Evolutionary conservation across 2,113 vertebrate species (phyloP).

Genomic region (Asarcornis scutulata): DNA sequence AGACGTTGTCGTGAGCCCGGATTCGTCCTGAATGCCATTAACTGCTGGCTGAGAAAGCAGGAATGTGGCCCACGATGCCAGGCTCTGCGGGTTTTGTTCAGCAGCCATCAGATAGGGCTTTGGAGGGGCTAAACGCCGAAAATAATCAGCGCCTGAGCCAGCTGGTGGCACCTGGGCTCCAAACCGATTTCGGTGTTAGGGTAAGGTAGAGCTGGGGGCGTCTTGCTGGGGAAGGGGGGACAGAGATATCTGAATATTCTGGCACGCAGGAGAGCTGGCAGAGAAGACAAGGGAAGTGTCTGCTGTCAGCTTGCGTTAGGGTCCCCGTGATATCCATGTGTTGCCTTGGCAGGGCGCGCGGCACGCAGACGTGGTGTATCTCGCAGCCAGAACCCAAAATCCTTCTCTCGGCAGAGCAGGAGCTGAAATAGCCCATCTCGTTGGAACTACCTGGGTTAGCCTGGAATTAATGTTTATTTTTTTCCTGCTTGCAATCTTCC

Average conservation of each 20-base stretch:
- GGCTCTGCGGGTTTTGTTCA: slow-evolving; percentile 32
- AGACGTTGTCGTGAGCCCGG: slow-evolving; percentile 42
- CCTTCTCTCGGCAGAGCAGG: fast-evolving
- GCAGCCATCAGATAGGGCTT: neutral
- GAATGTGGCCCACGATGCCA: neutral
- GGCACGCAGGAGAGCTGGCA: slow-evolving; percentile 20
- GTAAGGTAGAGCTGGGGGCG: neutral
- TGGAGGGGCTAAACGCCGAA: neutral
- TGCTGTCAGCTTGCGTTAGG: slow-evolving; percentile 20
- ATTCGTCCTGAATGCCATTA: slow-evolving; percentile 52
- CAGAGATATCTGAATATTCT: neutral
- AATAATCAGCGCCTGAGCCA: neutral
- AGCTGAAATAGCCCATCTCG: neutral
- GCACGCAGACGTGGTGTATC: neutral
- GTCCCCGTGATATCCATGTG: slow-evolving; percentile 7
- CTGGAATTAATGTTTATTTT: neutral
- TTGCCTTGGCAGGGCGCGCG: slow-evolving; percentile 16
- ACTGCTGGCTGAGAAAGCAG: slow-evolving; percentile 13
- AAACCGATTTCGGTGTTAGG: neutral
- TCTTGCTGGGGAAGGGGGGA: neutral
- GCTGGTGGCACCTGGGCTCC: neutral
- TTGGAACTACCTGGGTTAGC: neutral
- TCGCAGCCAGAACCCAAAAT: neutral
- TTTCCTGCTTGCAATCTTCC: neutral
- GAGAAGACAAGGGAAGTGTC: neutral